Conservation (phyloP, 2,113 vertebrate genomes). For the Coregonus clupeaformis region DNA sequence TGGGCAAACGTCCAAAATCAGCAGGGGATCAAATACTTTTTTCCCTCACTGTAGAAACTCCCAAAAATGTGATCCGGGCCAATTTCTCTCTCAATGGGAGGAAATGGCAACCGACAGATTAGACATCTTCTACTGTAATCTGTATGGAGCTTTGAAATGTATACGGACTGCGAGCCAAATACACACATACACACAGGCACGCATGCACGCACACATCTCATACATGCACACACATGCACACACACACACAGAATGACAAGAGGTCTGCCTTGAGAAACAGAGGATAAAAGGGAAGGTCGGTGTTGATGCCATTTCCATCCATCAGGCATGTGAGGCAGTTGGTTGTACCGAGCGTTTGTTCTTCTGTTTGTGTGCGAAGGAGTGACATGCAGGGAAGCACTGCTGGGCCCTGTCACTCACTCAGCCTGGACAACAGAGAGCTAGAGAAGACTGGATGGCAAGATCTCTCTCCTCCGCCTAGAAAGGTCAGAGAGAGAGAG, state of each 20-base stretch:
- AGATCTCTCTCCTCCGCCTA: slow-evolving; percentile 9
- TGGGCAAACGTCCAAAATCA: no score
- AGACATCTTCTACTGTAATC: slow-evolving; percentile 67
- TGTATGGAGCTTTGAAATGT: slow-evolving; percentile 61
- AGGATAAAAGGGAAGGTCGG: neutral
- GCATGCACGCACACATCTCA: no score
- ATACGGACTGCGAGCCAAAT: slow-evolving; percentile 50
- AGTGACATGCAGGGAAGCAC: neutral
- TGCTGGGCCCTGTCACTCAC: neutral
- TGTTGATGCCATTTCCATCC: slow-evolving; percentile 20
- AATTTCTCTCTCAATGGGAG: slow-evolving; percentile 61
- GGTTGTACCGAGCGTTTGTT: neutral
- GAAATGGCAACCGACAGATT: slow-evolving; percentile 70
- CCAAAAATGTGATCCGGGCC: slow-evolving; percentile 46
- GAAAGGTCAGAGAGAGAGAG: slow-evolving; percentile 37
- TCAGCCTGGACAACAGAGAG: neutral
- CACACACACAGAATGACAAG: neutral
- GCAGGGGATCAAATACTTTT: no score
- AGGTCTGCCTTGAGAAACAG: no score
- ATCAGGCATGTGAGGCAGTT: slow-evolving; percentile 17
- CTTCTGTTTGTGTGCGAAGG: neutral
- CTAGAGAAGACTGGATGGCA: slow-evolving; percentile 1
- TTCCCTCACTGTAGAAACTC: no score
- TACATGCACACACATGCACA: no score
- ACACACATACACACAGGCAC: neutral